Percentiles rank a stretch among this genome's conserved stretches.
These are phyloP conservation scores for Philopedon plagiatum DNA, from an alignment of 2,888 invertebrate genomes.

Conservation along the genomic window DNA sequence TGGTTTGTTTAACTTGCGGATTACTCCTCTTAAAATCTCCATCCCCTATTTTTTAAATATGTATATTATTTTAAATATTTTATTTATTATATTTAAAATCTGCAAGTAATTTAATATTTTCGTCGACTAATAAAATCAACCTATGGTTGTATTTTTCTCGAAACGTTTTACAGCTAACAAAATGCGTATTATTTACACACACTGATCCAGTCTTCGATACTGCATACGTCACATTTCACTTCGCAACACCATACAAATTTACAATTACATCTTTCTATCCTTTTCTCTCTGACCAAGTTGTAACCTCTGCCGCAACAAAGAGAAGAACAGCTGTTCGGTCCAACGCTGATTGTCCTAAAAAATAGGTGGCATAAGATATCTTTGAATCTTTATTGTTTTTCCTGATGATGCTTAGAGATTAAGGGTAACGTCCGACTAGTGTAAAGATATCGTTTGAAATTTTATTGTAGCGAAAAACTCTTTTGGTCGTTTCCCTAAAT, in stretches of 20 bases:
- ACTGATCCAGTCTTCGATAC: conserved; percentile 89
- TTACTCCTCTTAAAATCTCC: conserved; percentile 6
- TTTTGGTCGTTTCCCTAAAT: too few relatives aligned
- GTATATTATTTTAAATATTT: too few relatives aligned
- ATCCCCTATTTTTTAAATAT: conserved; percentile 24
- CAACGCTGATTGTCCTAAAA: conserved; percentile 70
- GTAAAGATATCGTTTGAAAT: too few relatives aligned
- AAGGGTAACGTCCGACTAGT: too few relatives aligned
- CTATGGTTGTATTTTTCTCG: too few relatives aligned
- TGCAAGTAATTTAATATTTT: neutral
- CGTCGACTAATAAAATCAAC: neutral
- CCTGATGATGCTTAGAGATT: too few relatives aligned
- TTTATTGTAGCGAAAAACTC: too few relatives aligned
- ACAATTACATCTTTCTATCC: conserved; percentile 88
- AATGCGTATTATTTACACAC: conserved; percentile 93
- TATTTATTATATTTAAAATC: too few relatives aligned
- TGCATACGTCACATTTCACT: conserved; percentile 91
- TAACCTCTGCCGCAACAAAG: conserved; percentile 93
- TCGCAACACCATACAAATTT: conserved; percentile 94
- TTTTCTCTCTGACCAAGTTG: conserved; percentile 82
- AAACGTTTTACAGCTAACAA: too few relatives aligned
- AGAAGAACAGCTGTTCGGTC: conserved; percentile 86
- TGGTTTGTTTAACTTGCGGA: conserved; percentile 24
- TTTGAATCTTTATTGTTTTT: neutral
- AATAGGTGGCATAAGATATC: neutral